phyloP scores from a whole-genome alignment of 2,113 vertebrate species.

The Phainopepla nitens region DNA sequence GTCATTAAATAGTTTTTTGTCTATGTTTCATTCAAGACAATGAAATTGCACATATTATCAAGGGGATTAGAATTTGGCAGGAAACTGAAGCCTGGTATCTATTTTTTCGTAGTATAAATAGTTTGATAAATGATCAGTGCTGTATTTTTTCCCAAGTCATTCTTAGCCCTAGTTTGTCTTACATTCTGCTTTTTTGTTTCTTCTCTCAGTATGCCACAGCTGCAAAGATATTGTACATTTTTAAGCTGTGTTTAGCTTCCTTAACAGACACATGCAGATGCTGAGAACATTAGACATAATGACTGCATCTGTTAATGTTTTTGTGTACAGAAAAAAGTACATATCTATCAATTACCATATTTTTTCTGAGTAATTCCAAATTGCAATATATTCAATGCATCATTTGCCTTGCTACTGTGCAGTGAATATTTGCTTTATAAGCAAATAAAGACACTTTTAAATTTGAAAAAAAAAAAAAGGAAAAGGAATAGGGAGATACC shows the following conservation, averaged over 20 bases:
- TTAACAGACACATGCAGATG: not conserved
- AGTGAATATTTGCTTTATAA: not conserved
- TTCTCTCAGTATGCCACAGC: not conserved
- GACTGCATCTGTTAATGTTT: not conserved
- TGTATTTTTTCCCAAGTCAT: not conserved
- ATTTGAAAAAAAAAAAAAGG: not conserved
- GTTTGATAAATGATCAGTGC: not conserved
- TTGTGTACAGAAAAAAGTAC: not conserved
- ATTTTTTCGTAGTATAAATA: not conserved
- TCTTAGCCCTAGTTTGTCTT: not conserved
- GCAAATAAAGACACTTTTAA: not conserved
- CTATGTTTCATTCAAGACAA: not conserved
- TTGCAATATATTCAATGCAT: not conserved
- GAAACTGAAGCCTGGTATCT: not conserved
- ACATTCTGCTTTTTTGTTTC: not conserved
- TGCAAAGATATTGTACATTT: not conserved
- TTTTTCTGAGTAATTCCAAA: not conserved
- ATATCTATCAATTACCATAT: not conserved
- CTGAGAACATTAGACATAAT: not conserved
- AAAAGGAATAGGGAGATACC: not conserved
- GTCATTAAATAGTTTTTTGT: not conserved
- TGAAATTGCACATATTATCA: not conserved
- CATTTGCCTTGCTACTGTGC: not conserved
- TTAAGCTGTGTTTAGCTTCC: not conserved
- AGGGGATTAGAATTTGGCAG: not conserved